These are phyloP conservation scores for Myiopsitta monachus DNA, from an alignment of 2,113 vertebrate genomes.

Conservation along the genomic window DNA sequence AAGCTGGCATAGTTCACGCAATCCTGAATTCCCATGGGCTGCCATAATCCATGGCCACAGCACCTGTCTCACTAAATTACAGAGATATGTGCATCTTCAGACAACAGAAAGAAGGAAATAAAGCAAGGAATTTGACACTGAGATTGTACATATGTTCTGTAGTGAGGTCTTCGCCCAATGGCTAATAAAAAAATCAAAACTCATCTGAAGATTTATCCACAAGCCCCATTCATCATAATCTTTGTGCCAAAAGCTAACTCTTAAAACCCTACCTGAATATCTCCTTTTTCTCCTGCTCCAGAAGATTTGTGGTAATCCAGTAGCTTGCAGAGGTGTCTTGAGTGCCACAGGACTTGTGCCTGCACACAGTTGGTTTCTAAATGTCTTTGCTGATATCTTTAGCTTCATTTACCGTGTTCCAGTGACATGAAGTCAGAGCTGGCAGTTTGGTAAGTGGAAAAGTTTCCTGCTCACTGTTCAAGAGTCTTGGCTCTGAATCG, in stretches of 20 bases:
- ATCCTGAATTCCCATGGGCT: not conserved
- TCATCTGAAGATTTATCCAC: not conserved
- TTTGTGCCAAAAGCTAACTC: not conserved
- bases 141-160: fast-evolving
- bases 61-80: not conserved
- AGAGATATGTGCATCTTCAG: not conserved
- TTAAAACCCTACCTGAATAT: not conserved
- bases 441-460: not conserved
- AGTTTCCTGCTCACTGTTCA: not conserved
- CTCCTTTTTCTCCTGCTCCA: not conserved
- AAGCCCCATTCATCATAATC: not conserved
- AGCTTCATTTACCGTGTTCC: not conserved
- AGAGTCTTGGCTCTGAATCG: not conserved
- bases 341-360: not conserved
- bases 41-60: not conserved
- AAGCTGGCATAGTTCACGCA: not conserved
- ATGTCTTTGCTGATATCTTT: not conserved
- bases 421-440: not conserved
- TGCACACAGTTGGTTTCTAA: not conserved
- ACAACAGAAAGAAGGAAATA: not conserved
- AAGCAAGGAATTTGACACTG: not conserved
- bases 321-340: not conserved
- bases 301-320: not conserved
- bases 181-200: not conserved
- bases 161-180: not conserved